Evolutionary conservation across 1,140 invertebrate species (phyloP).

Genomic region (Nilaparvata lugens): DNA sequence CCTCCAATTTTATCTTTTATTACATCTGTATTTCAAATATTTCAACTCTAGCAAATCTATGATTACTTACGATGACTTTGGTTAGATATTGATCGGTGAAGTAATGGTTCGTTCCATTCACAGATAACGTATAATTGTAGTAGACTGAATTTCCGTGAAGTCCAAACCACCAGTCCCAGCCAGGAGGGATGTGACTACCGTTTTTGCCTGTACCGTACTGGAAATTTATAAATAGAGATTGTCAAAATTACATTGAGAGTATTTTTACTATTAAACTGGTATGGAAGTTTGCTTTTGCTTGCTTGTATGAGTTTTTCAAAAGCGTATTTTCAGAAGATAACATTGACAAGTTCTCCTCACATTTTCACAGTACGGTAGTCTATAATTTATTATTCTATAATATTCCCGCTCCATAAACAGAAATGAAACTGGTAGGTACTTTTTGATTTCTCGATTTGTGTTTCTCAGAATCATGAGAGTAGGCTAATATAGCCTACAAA

Average conservation of each 20-base stretch:
- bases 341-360: neutral
- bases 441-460: too few relatives aligned
- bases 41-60: too few relatives aligned
- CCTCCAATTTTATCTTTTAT: too few relatives aligned
- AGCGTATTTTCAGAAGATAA: too few relatives aligned
- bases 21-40: too few relatives aligned
- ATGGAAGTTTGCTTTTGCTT: neutral
- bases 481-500: too few relatives aligned
- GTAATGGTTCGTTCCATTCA: constrained; percentile 59
- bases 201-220: constrained; percentile 51
- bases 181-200: constrained; percentile 61
- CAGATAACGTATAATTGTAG: constrained; percentile 78
- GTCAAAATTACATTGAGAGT: neutral
- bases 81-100: constrained; percentile 68
- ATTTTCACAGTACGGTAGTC: neutral
- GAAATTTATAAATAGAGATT: constrained; percentile 21
- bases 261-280: neutral
- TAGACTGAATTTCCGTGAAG: constrained; percentile 78
- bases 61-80: constrained; percentile 64
- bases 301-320: neutral
- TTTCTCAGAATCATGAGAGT: too few relatives aligned
- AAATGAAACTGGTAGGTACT: too few relatives aligned
- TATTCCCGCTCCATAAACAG: too few relatives aligned
- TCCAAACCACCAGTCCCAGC: constrained; percentile 74
- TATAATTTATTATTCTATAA: too few relatives aligned